Conservation (phyloP, 2,797 vertebrate genomes). For the Percopsis omiscomaycus region DNA sequence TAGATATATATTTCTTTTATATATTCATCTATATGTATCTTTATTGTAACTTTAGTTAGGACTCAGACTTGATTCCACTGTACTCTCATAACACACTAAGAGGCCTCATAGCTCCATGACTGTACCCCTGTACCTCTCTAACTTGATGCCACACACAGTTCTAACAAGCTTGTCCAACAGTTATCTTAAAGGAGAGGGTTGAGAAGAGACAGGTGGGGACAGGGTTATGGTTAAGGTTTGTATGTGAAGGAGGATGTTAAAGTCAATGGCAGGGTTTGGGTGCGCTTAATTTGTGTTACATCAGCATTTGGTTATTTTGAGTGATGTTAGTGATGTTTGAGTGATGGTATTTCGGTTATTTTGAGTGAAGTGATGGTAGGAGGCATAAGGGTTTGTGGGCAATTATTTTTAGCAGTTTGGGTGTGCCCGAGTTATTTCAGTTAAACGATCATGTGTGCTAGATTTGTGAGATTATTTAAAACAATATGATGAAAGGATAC, state of each 20-base stretch:
- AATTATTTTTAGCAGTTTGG: not conserved
- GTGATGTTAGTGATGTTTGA: not conserved
- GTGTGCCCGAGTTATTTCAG: slow-evolving; percentile 5
- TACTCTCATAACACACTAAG: no score
- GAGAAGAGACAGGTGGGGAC: no score
- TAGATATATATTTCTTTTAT: no score
- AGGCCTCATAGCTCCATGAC: no score
- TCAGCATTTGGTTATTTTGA: not conserved
- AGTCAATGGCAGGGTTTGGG: slow-evolving; percentile 1
- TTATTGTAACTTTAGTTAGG: no score
- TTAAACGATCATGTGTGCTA: not conserved
- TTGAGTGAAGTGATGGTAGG: not conserved
- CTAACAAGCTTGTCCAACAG: no score
- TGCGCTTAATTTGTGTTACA: slow-evolving; percentile 21
- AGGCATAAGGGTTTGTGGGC: not conserved
- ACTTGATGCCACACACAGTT: no score
- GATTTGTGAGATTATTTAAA: not conserved
- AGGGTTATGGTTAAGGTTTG: no score
- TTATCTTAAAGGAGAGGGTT: no score
- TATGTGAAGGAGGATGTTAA: not conserved
- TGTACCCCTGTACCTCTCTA: no score
- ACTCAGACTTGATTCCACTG: no score
- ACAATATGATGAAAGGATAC: not conserved
- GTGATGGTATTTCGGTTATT: not conserved
- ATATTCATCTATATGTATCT: no score